Base-by-base conservation (phyloP, 2,888 invertebrate genomes). In the Caenorhabditis uteleia region DNA sequence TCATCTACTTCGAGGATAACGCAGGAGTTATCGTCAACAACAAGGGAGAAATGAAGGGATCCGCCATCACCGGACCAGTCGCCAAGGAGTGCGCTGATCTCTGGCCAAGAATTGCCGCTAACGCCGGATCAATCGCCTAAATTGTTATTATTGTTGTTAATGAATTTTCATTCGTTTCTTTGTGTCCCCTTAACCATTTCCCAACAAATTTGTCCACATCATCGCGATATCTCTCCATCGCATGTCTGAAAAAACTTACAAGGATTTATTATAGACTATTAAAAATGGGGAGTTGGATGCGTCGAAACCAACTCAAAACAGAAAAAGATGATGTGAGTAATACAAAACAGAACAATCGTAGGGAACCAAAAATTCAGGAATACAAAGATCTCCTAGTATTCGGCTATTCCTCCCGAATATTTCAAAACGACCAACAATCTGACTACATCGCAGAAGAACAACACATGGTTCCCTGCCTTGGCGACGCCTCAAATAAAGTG, bases 1-100 rank as follows among this genome's bases (percentile, higher is more conserved):
- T 98, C 85, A 92, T 99, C 87, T 97, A 97, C 86, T 99, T 98
- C 86, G 98, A 98, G 85, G 97, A 81, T 68, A 81, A 81, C 64
- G 98, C 98, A 23, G 98, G 97, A 51, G 98, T 99, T 45, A 98
- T 99, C 85, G 98, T 99, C 53, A 98, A 98, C 86, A 95, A 95
- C 86, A 98, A 98, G 86, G 98, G 97, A 68, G 97, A 98, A 88
- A 97, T 97, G 97, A 97, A 97, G 87, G 97, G 89, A 62, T 97
- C 97, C 18, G 97, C 98, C 67, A 97, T 98, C 84, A 98, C 97
- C 46, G 98, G 98, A 75, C 98, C 98, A 51, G 98, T 98, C 27
- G 95, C 98, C 26, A 98, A 98, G 87, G 98, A 98, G 87, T 99
- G 98, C 87, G 98, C 98, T 53, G 98, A 98, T 86, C 88, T 99